Percentiles rank a stretch among this genome's conserved stretches.
Evolutionary conservation across 2,797 vertebrate species (phyloP).

Genomic region (Sebastes iracundus): DNA sequence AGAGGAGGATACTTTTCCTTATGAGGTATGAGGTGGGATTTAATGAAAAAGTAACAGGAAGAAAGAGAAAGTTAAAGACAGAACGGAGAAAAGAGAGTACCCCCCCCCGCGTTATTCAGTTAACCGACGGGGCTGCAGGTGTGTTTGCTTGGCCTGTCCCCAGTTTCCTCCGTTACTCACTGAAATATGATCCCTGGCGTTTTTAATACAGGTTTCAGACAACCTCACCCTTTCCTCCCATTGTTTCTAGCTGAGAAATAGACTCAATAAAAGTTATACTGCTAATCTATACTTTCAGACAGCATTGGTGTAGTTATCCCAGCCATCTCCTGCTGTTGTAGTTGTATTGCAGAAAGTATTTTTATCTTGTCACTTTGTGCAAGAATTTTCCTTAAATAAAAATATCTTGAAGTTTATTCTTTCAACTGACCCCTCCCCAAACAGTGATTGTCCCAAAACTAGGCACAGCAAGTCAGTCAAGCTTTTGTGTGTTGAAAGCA

Average conservation of each 20-base stretch:
- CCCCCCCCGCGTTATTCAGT: not conserved
- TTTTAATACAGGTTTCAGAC: conserved; percentile 40
- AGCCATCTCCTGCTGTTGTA: not conserved
- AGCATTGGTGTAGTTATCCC: not conserved
- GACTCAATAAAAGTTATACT: not conserved
- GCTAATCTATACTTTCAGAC: not conserved
- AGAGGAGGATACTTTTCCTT: conserved; percentile 23
- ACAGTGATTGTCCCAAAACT: no score
- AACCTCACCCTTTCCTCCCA: conserved; percentile 21
- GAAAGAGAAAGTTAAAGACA: not conserved
- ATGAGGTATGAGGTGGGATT: conserved; percentile 6
- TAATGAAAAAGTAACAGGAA: conserved; percentile 1
- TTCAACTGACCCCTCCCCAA: not conserved
- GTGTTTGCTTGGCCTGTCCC: conserved; percentile 46
- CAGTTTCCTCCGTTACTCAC: conserved; percentile 38
- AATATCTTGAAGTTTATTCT: not conserved
- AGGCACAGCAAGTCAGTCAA: no score
- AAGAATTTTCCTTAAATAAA: not conserved
- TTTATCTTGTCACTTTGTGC: not conserved
- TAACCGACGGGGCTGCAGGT: conserved; percentile 12
- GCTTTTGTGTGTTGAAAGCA: no score
- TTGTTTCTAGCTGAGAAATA: conserved; percentile 15
- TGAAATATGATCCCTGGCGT: conserved; percentile 37
- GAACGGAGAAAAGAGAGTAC: not conserved
- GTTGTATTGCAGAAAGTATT: not conserved